Conservation (phyloP, 2,797 vertebrate genomes). For the Galagoides demidoff region DNA sequence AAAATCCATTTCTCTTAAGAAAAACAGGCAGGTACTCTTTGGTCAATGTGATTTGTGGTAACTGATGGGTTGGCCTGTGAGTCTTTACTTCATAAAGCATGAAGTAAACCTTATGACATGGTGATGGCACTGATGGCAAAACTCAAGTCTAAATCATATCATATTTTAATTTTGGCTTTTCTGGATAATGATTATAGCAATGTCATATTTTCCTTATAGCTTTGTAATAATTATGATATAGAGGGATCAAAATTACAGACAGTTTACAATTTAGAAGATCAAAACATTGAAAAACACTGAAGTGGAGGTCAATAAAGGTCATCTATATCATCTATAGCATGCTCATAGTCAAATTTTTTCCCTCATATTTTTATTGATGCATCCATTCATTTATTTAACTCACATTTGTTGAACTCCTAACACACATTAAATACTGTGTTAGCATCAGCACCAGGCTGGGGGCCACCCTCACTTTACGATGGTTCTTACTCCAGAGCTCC, state of each 20-base stretch:
- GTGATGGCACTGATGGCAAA: neutral
- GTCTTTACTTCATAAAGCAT: conserved; percentile 23
- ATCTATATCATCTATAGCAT: neutral
- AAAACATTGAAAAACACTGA: neutral
- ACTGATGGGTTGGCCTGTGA: neutral
- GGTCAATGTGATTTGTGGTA: neutral
- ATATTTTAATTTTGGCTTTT: neutral
- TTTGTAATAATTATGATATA: neutral
- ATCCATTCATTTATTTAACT: neutral
- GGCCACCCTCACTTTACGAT: neutral
- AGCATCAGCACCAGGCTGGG: neutral
- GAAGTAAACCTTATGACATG: neutral
- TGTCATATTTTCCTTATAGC: neutral
- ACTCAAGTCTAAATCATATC: neutral
- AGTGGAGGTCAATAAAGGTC: neutral
- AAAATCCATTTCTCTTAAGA: conserved; percentile 42
- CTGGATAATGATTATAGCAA: neutral
- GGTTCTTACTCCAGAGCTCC: neutral
- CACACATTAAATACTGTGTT: neutral
- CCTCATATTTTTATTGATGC: neutral
- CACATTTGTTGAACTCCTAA: neutral
- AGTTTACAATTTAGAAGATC: neutral
- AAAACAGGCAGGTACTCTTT: neutral
- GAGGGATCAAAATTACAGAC: neutral
- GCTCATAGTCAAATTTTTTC: neutral